phyloP scores from a whole-genome alignment of 2,113 vertebrate genomes.

The Bos javanicus region DNA sequence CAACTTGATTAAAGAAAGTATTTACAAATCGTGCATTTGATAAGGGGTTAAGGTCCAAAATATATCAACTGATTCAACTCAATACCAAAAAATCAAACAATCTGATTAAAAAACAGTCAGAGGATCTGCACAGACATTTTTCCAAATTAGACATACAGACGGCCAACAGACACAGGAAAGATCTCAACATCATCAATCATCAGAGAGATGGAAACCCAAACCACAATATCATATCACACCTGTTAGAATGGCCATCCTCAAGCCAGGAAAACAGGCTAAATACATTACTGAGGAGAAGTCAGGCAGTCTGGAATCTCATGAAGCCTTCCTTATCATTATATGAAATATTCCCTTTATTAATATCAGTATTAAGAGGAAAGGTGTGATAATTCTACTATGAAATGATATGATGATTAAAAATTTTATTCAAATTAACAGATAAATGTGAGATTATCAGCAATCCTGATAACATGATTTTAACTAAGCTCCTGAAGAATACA shows the following conservation, averaged over 20 bases:
- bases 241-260: not conserved
- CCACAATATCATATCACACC: not conserved
- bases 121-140: not conserved
- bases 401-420: not conserved
- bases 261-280: not conserved
- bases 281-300: not conserved
- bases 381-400: not conserved
- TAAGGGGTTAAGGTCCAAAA: not conserved
- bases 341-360: not conserved
- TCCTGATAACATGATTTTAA: not conserved
- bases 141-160: not conserved
- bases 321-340: not conserved
- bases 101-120: not conserved
- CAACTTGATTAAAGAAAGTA: not conserved
- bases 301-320: not conserved
- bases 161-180: not conserved
- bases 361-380: not conserved
- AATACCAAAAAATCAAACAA: not conserved
- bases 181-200: not conserved
- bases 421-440: not conserved
- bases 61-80: not conserved
- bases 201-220: not conserved
- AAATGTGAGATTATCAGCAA: not conserved
- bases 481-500: not conserved
- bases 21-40: not conserved